phyloP scores from a whole-genome alignment of 2,113 vertebrate species.

The Egretta garzetta region DNA sequence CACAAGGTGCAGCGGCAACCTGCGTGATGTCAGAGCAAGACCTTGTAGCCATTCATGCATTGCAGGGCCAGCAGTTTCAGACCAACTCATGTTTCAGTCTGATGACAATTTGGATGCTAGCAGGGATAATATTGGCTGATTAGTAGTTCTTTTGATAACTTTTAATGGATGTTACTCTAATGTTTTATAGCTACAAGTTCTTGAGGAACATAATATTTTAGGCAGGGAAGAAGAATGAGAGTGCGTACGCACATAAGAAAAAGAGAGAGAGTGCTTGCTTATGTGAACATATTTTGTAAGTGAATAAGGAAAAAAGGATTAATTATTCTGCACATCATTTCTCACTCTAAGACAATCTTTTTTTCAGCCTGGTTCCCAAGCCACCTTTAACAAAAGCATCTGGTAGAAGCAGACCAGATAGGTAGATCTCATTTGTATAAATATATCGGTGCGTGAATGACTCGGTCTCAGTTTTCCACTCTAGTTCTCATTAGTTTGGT shows the following conservation, averaged over 20 bases:
- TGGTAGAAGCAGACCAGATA: neutral
- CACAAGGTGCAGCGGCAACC: neutral
- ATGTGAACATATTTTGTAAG: neutral
- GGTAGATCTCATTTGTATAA: neutral
- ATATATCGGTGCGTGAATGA: neutral
- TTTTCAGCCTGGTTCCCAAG: neutral
- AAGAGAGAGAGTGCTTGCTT: neutral
- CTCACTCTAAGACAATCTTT: neutral
- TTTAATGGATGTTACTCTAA: neutral
- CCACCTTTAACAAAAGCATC: neutral
- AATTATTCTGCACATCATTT: neutral
- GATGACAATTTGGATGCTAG: neutral
- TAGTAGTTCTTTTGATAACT: neutral
- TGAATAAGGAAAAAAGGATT: neutral
- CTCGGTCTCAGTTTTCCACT: neutral
- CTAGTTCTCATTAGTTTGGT: neutral
- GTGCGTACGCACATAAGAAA: accelerated
- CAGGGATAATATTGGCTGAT: neutral
- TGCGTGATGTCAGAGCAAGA: neutral
- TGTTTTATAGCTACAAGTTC: neutral
- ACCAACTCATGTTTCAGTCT: neutral
- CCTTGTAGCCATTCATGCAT: neutral
- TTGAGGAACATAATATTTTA: neutral
- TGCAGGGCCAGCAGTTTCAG: neutral
- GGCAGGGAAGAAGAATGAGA: neutral